A percentile compares a stretch with the other conserved stretches of the same genome.
Evolutionary conservation across 1,140 invertebrate genomes (phyloP).

Genomic region (Caenorhabditis elegans): DNA sequence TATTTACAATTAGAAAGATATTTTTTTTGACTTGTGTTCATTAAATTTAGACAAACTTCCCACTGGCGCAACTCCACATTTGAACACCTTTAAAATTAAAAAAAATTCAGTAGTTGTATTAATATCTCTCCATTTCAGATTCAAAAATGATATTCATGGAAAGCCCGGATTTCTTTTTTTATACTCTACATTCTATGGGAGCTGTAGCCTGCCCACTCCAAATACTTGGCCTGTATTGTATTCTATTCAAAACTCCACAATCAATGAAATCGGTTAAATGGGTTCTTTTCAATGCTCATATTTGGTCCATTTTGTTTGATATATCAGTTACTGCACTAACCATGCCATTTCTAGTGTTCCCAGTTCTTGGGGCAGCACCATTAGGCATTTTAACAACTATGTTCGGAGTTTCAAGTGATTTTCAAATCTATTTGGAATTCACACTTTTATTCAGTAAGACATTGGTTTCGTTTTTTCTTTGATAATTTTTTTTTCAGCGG

Average conservation of each 20-base stretch:
- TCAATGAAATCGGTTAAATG: neutral
- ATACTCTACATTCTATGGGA: neutral
- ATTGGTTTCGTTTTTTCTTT: too few species aligned
- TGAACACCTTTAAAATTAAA: too few species aligned
- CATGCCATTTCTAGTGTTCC: neutral
- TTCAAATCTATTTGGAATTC: neutral
- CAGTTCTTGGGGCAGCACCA: neutral
- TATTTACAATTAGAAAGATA: too few species aligned
- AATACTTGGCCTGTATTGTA: neutral
- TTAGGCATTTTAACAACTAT: neutral
- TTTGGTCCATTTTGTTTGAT: neutral
- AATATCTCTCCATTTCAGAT: too few species aligned
- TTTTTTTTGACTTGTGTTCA: too few species aligned
- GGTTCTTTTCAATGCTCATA: neutral
- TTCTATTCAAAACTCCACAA: neutral
- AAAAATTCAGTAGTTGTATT: too few species aligned
- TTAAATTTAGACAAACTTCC: too few species aligned
- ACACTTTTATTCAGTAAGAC: neutral
- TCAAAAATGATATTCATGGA: neutral
- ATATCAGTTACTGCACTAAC: neutral
- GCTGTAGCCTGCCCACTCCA: neutral
- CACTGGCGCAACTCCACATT: too few species aligned
- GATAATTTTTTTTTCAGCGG: neutral
- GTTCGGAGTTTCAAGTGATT: neutral
- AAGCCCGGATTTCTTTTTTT: neutral